Evolutionary conservation across 2,888 invertebrate species (phyloP).

Genomic region (Drosophila histrio): DNA sequence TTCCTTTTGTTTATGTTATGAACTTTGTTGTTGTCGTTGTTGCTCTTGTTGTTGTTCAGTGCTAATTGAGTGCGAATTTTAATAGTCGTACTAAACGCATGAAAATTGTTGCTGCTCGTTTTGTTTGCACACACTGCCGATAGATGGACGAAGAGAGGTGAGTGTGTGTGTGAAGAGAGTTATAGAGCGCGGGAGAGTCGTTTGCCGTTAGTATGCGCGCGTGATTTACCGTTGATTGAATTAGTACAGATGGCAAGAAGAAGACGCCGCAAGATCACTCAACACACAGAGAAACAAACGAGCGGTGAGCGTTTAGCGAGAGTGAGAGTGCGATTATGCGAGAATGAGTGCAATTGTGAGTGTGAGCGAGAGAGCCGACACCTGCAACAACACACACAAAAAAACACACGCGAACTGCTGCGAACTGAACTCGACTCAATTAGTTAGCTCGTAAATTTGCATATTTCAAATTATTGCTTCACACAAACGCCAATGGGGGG

Average conservation of each 20-base stretch:
- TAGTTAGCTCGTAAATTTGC: slow-evolving; percentile 78
- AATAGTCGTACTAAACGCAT: slow-evolving; percentile 48
- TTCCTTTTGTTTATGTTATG: slow-evolving; percentile 49
- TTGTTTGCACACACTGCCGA: slow-evolving; percentile 29
- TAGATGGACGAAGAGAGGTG: slow-evolving; percentile 5
- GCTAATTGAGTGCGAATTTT: slow-evolving; percentile 61
- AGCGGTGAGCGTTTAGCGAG: background rate
- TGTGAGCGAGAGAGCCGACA: slow-evolving; percentile 44
- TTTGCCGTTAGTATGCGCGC: slow-evolving; percentile 30
- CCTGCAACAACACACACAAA: slow-evolving; percentile 61
- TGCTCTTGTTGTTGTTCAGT: slow-evolving; percentile 18
- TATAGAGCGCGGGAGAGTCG: slow-evolving; percentile 27
- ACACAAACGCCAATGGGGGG: slow-evolving; percentile 26
- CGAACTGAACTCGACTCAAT: slow-evolving; percentile 67
- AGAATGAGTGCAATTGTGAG: background rate
- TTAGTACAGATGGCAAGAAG: slow-evolving; percentile 50
- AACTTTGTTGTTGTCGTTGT: slow-evolving; percentile 13
- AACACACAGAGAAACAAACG: slow-evolving; percentile 15
- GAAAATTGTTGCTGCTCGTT: slow-evolving; percentile 27
- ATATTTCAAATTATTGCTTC: slow-evolving; percentile 66
- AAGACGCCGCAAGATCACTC: slow-evolving; percentile 52
- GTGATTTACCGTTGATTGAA: slow-evolving; percentile 69
- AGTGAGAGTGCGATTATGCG: slow-evolving; percentile 10
- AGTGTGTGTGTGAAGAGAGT: background rate
- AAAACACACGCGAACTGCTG: slow-evolving; percentile 34